These are phyloP conservation scores for Thymallus thymallus DNA, from an alignment of 2,113 vertebrate species.

Conservation along the genomic window DNA sequence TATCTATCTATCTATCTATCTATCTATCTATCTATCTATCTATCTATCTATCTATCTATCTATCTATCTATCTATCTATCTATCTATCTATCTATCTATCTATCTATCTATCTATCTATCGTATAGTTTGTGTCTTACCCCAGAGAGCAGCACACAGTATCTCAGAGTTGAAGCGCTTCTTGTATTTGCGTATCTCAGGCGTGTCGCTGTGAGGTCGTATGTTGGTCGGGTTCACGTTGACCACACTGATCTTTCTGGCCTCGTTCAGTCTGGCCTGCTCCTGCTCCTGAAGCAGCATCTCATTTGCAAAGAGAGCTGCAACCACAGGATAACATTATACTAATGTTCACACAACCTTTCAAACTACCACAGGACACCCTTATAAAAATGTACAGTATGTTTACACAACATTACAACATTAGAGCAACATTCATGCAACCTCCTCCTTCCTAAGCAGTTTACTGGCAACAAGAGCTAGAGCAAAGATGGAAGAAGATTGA, in stretches of 20 bases:
- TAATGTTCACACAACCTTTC: no score
- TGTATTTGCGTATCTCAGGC: conserved; percentile 98
- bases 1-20: no score
- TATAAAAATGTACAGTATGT: no score
- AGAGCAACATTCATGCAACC: conserved; percentile 44
- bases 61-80: no score
- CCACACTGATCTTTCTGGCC: conserved; percentile 96
- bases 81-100: no score
- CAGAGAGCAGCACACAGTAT: conserved; percentile 96
- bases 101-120: no score
- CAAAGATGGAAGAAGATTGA: not conserved
- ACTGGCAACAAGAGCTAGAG: conserved; percentile 83
- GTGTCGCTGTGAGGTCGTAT: conserved; percentile 98
- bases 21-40: no score
- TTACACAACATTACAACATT: no score
- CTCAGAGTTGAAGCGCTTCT: conserved; percentile 99
- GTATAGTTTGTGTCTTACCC: conserved; percentile 78
- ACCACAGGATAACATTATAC: not conserved
- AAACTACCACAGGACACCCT: no score
- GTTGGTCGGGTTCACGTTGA: conserved; percentile 99
- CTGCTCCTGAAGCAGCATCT: conserved; percentile 91
- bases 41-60: no score
- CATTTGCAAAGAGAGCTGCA: conserved; percentile 86
- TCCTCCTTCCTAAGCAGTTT: conserved; percentile 92
- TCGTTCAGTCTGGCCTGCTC: conserved; percentile 97